Evolutionary conservation across 37 sponge, comb jelly and placozoan species (phyloP), one percentile per base, ranked within the genome.

Genomic region (Oscarella lobularis): DNA sequence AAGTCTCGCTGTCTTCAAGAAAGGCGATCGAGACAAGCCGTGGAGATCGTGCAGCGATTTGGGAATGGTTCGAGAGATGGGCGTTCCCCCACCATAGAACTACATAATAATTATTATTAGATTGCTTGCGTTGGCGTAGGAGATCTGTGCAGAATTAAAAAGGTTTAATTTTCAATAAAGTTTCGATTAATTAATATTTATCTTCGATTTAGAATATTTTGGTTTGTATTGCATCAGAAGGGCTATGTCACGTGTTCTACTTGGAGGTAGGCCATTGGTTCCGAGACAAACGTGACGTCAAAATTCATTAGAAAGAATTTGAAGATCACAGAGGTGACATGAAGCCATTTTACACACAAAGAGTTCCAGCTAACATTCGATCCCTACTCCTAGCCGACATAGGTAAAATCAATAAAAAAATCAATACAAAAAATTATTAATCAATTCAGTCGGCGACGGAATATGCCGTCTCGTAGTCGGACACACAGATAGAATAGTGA

Each of bases 1-100:
- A 39, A 38, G 36, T 30, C 79, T 92, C 30, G 80, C 81, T 9
- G 68, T 92, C 27, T 88, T 86, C 79, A 92, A 92, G 75, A 85
- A 85, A 82, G 76, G 66, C 32, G 38, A 41, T 0, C 4, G 37
- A 38, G 71, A 38, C 14, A 84, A 73, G 36, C 79, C 85, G 3
- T 87, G 89, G 90, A 84, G 67, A 65, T 78, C 34, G 31, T 66
- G 74, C 30, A 72, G 73, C 65, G 90, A 73, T 38, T 78, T 91
- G 35, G 92, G 90, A 67, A 85, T 78, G 3, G 92, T 91, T 41
- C 54, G 82, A 48, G 60, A 27, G 9, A 20, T 48, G 9, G 20
- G 60, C 9, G 20, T 27, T 48, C 60, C 60, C 20, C 20, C 60
- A 27, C 20, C 14, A 48, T 48, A 27, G 60, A 48, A 48, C 60